Base-by-base conservation (phyloP, 2,113 vertebrate species). In the Podocnemis expansa region DNA sequence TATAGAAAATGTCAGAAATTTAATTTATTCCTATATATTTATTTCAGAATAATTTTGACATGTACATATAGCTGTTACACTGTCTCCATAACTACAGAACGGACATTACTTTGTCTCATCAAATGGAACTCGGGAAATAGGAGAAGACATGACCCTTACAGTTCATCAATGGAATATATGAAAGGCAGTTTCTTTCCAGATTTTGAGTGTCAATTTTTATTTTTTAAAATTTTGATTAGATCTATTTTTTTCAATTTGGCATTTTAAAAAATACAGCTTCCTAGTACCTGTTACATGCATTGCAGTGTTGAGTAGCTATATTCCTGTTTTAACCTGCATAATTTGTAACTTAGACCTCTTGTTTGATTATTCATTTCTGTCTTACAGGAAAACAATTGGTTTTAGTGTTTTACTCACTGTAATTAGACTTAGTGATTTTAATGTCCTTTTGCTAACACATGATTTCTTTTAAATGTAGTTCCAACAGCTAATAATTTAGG, bases 401-500 rank as follows among this genome's bases (percentile, higher is more conserved):
- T 92, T 78, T 96, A 0, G 0, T 94, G 80, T 90, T 92, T 90
- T 70, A 87, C 29, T 87, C 76, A 89, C 92, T 82, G 8, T 88
- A 87, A 88, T 85, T 70, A 91, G 94, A 89, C 84, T 78, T 70
- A 93, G 91, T 10, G 0, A 83, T 94, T 91, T 89, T 52, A 73
- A 82, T 96, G 91, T 96, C 94, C 88, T 89, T 93, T 96, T 85
- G 47, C 93, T 96, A 95, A 95, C 88, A 88, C 88, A 79, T 91
- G 92, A 96, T 96, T 93, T 94, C 27, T 60, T 60, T 60, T 60
- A 60, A 60, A 96, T 83, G 94, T 94, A 95, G 12, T 31, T 90
- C 70, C 92, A 94, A 78, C 51, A 79, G 78, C 83, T 63, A 73
- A 90, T 83, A 93, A 91, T 93, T 86, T 91, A 93, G 96, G 92